These are phyloP conservation scores for Lagocephalus sceleratus DNA, from an alignment of 2,797 vertebrate genomes.

Conservation along the genomic window DNA sequence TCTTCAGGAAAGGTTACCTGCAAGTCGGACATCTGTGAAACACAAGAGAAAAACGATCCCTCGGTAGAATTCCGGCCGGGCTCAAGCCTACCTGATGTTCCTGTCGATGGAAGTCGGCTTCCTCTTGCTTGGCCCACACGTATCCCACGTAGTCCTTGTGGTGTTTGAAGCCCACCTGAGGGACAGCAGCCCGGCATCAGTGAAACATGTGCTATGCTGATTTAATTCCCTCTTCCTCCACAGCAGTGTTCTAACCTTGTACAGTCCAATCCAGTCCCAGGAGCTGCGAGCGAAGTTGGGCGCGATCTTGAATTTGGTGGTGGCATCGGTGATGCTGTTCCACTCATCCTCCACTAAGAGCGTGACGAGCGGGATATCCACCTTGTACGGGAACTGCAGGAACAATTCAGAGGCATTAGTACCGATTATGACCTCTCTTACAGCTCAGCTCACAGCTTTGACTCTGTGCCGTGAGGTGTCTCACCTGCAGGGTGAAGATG, in stretches of 20 bases:
- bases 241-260: slow-evolving; percentile 76
- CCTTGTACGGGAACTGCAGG: slow-evolving; percentile 86
- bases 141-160: slow-evolving; percentile 96
- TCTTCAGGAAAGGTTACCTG: slow-evolving; percentile 92
- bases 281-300: slow-evolving; percentile 87
- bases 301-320: slow-evolving; percentile 80
- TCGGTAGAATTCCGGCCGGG: background rate
- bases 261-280: slow-evolving; percentile 99
- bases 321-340: slow-evolving; percentile 84
- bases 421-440: too few relatives aligned
- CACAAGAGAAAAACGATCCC: slow-evolving; percentile 15
- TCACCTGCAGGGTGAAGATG: slow-evolving; percentile 91
- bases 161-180: slow-evolving; percentile 94
- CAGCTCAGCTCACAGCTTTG: too few relatives aligned
- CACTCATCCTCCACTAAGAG: slow-evolving; percentile 92
- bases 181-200: slow-evolving; percentile 5
- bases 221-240: too few relatives aligned
- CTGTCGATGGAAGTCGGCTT: slow-evolving; percentile 79
- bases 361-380: slow-evolving; percentile 83
- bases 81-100: slow-evolving; percentile 79
- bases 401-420: background rate
- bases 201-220: background rate
- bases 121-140: slow-evolving; percentile 94
- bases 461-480: slow-evolving; percentile 22
- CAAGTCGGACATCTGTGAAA: slow-evolving; percentile 28